Evolutionary conservation across 2,888 invertebrate species (phyloP), one percentile per base, ranked within the genome.

Genomic region (Ornithoptera alexandrae): DNA sequence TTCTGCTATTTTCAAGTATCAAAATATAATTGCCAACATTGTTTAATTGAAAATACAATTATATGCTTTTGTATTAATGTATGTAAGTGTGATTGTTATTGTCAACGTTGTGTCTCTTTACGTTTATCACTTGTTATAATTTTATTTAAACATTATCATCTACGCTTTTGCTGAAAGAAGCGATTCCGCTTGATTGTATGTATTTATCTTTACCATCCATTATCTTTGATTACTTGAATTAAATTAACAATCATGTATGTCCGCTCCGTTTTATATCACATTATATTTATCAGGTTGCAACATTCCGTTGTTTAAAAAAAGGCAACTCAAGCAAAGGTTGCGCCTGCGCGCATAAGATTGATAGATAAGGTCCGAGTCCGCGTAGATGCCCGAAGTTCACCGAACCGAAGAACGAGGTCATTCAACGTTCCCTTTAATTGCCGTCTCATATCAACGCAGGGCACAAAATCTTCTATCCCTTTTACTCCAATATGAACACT

Each of bases 371-470:
- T 74, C 81, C 87, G 86, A 89, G 77, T 72, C 73, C 77, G 78
- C 89, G 88, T 83, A 81, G 79, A 76, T 72, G 73, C 67, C 79
- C 89, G 89, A 85, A 83, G 84, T 81, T 77, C 75, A 71, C 82
- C 88, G 85, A 82, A 70, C 70, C 76, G 58, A 66, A 74, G 75
- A 81, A 78, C 79, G 82, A 87, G 86, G 87, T 90, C 89, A 87
- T 87, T 88, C 85, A 84, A 84, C 87, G 89, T 83, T 87, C 82
- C 81, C 79, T 83, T 83, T 86, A 84, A 85, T 85, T 83, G 84
- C 84, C 78, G 81, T 90, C 88, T 79, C 83, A 87, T 89, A 87
- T 85, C 83, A 80, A 82, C 89, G 64, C 75, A 76, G 69, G 74
- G 69, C 71, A 63, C 67, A 72, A 72, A 72, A 75, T 83, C 75